Percentiles rank a stretch among this genome's conserved stretches.
These are phyloP conservation scores for Drosophila repletoides DNA, from an alignment of 1,140 invertebrate species.

Conservation along the genomic window DNA sequence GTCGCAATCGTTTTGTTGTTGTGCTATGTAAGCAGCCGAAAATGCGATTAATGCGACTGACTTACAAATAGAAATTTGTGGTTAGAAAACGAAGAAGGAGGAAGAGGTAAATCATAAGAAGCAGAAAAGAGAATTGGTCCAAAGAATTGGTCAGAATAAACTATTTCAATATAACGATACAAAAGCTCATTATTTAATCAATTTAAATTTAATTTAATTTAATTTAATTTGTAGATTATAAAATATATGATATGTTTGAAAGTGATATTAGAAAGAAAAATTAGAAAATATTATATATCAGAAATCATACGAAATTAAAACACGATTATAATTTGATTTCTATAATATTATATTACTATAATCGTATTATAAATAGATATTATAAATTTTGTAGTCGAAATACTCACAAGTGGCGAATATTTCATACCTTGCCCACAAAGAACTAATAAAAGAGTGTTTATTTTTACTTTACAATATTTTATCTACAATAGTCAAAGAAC, in stretches of 20 bases:
- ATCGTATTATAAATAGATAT: too few relatives aligned
- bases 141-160: background rate
- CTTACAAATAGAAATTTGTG: slow-evolving; percentile 36
- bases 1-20: slow-evolving; percentile 11
- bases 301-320: too few relatives aligned
- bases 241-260: too few relatives aligned
- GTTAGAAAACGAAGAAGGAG: slow-evolving; percentile 7
- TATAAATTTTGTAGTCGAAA: too few relatives aligned
- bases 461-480: background rate
- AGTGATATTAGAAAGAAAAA: too few relatives aligned
- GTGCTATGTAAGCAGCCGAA: slow-evolving; percentile 39
- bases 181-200: slow-evolving; percentile 3
- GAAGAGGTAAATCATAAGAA: slow-evolving; percentile 2
- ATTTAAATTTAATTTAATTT: background rate
- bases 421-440: too few relatives aligned
- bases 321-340: too few relatives aligned
- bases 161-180: background rate
- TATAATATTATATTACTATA: too few relatives aligned
- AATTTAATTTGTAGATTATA: too few relatives aligned
- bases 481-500: slow-evolving; percentile 17
- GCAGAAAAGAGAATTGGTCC: slow-evolving; percentile 9
- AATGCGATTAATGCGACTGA: slow-evolving; percentile 66
- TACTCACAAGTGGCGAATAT: too few relatives aligned
- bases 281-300: too few relatives aligned
- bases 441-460: background rate